Evolutionary conservation across 2,888 invertebrate species (phyloP), one percentile per base, ranked within the genome.

Genomic region (Melipona beecheii): DNA sequence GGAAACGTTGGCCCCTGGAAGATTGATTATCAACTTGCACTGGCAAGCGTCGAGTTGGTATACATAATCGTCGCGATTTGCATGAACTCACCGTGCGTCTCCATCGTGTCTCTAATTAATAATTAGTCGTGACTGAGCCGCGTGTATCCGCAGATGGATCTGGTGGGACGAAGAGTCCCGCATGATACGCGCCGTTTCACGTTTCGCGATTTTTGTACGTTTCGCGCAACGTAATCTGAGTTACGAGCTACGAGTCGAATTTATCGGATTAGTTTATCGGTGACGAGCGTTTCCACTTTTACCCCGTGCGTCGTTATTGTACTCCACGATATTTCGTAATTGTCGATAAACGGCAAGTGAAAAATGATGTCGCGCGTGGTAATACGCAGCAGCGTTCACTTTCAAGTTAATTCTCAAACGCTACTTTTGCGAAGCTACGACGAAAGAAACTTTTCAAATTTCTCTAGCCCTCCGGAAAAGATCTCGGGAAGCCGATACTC

Each of bases 21-120:
- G 77, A 83, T 74, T 78, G 78, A 78, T 84, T 83, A 75, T 78
- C 58, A 52, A 24, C 56, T 58, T 43, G 24, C 60, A 24, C 60
- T 31, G 11, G 65, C 24, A 69, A 56, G 68, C 64, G 52, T 52
- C 58, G 58, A 66, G 66, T 80, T 50, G 70, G 75, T 72, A 68
- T 71, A 60, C 82, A 76, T 71, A 77, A 66, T 75, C 69, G 65
- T 64, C 43, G 56, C 69, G 72, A 81, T 83, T 83, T 76, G 81
- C 76, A 78, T 76, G 69, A 21, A 58, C 65, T 72, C 69, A 64
- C 60, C 31, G 69, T 50, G 69, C 81, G 31, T 76, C 74, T 71
- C 76, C 50, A 69, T 83, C 56, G 66, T 56, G 64, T 49, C 62
- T 76, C 69, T 52, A 75, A 81, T 80, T 81, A 75, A 81, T 81